Evolutionary conservation across 2,113 vertebrate species (phyloP).

Genomic region (Sander vitreus): DNA sequence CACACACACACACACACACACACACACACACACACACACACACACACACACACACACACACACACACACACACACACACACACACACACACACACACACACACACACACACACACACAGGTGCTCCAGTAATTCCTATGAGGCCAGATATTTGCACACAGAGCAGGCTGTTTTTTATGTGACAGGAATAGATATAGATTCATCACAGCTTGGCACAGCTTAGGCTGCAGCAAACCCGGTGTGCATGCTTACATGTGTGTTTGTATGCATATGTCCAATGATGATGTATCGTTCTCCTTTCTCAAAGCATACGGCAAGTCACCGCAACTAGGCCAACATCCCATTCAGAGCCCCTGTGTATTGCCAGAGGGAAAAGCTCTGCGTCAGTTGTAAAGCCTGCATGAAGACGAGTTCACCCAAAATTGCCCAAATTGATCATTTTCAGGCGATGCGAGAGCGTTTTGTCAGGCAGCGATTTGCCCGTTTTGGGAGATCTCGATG

Average conservation of each 20-base stretch:
- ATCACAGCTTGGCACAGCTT: conserved; percentile 8
- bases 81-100: conserved; percentile 13
- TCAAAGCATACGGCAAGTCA: conserved; percentile 38
- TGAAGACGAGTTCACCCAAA: conserved; percentile 32
- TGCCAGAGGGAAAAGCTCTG: conserved; percentile 19
- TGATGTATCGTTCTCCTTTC: conserved; percentile 58
- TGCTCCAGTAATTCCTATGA: conserved; percentile 32
- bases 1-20: conserved; percentile 2
- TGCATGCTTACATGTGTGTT: conserved; percentile 40
- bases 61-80: conserved; percentile 13
- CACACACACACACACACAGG: conserved; percentile 10
- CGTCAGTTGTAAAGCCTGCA: conserved; percentile 30
- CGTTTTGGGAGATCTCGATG: conserved; percentile 22
- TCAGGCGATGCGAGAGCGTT: conserved; percentile 30
- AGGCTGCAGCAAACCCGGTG: neutral
- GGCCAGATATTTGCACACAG: conserved; percentile 37
- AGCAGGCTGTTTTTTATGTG: conserved; percentile 20
- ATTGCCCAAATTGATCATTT: conserved; percentile 50
- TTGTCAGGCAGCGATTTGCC: conserved; percentile 5
- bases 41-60: conserved; percentile 10
- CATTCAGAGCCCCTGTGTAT: conserved; percentile 16
- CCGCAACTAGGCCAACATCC: conserved; percentile 53
- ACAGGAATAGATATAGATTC: conserved; percentile 41
- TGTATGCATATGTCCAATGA: conserved; percentile 52
- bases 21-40: neutral